Evolutionary conservation across 2,797 vertebrate species (phyloP).

Genomic region (Nasua narica): DNA sequence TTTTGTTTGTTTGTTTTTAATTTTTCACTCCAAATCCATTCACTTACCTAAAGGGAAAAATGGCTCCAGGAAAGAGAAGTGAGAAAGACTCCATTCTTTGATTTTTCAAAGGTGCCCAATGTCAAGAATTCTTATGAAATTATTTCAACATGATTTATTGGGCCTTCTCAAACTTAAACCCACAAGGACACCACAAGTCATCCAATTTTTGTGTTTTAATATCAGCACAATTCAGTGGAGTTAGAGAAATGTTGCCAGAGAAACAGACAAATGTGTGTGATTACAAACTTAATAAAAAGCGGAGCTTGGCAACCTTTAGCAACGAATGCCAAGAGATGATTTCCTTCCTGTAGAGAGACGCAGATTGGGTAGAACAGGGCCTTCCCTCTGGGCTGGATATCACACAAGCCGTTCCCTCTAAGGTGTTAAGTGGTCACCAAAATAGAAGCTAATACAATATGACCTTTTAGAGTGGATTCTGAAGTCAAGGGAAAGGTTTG

Average conservation of each 20-base stretch:
- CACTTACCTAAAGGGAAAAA: not conserved
- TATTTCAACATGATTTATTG: constrained; percentile 38
- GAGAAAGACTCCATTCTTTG: not conserved
- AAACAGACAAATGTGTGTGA: constrained; percentile 7
- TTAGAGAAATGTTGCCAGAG: not conserved
- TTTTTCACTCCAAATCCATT: not conserved
- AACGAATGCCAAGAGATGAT: not conserved
- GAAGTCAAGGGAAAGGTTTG: not conserved
- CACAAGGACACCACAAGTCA: not conserved
- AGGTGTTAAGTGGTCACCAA: not conserved
- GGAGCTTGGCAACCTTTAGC: not conserved
- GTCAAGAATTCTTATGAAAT: constrained; percentile 40
- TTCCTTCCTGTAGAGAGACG: not conserved
- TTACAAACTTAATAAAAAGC: constrained; percentile 30
- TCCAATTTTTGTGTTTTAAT: constrained; percentile 29
- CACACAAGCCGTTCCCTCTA: not conserved
- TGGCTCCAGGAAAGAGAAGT: not conserved
- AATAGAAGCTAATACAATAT: not conserved
- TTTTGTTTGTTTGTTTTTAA: not conserved
- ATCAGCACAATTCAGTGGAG: constrained; percentile 16
- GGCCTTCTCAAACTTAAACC: constrained; percentile 12
- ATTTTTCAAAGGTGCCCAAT: constrained; percentile 6
- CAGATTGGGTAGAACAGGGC: not conserved
- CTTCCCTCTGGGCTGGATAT: not conserved
- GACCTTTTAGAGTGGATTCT: not conserved